Conservation (phyloP, 2,797 vertebrate genomes). For the Sphenodon punctatus region DNA sequence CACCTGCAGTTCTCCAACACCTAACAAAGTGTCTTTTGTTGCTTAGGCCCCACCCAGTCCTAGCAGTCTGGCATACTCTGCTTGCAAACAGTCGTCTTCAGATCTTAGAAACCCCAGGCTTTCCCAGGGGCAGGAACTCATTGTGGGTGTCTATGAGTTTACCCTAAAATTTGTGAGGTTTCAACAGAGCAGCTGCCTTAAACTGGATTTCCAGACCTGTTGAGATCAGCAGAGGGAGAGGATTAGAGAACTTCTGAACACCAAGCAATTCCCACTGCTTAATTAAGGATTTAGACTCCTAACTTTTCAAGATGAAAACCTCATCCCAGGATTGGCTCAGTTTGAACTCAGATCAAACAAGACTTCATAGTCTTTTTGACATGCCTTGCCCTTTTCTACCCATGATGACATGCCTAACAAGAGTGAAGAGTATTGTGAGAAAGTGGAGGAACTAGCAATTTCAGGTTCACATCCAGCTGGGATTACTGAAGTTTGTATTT, state of each 20-base stretch:
- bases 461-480: neutral
- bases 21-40: rapidly evolving
- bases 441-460: neutral
- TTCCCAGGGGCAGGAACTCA: neutral
- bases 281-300: neutral
- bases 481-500: neutral
- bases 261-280: neutral
- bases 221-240: neutral
- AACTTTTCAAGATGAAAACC: neutral
- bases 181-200: constrained; percentile 30
- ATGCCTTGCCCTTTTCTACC: neutral
- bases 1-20: neutral
- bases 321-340: neutral
- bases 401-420: neutral
- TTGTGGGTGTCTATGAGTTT: neutral
- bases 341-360: neutral
- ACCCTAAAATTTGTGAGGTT: constrained; percentile 23
- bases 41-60: neutral
- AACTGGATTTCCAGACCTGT: neutral
- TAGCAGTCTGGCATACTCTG: neutral
- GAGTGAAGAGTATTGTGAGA: neutral
- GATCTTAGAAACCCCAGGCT: neutral
- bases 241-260: neutral
- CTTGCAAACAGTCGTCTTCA: constrained; percentile 37
- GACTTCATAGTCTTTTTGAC: neutral